Conservation (phyloP, 2,113 vertebrate species). For the Ancistrus triradiatus region DNA sequence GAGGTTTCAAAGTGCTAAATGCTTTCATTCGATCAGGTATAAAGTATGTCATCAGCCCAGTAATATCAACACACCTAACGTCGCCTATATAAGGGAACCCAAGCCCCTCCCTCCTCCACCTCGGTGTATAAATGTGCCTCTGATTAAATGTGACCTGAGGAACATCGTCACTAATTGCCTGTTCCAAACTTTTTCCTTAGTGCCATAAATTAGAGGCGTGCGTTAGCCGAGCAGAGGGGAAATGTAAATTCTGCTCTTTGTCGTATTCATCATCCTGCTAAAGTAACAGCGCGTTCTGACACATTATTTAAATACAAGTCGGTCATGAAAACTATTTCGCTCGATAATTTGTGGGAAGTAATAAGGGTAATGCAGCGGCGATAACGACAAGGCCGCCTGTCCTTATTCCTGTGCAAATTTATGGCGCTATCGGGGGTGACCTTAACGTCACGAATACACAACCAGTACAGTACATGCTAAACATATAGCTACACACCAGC, state of each 20-base stretch:
- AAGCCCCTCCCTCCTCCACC: not conserved
- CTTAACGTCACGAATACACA: conserved; percentile 24
- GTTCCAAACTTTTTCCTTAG: conserved; percentile 32
- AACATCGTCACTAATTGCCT: conserved; percentile 39
- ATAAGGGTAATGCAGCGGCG: conserved; percentile 29
- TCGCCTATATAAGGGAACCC: not conserved
- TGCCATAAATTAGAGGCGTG: conserved; percentile 34
- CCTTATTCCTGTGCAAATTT: conserved; percentile 39
- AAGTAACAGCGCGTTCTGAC: conserved; percentile 30
- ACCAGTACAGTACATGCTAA: not conserved
- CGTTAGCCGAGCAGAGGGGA: conserved; percentile 13
- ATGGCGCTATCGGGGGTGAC: conserved; percentile 24
- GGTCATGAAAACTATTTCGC: conserved; percentile 36
- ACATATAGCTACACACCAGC: not conserved
- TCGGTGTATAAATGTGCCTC: conserved; percentile 12
- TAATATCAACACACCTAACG: not conserved
- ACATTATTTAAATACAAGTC: conserved; percentile 42
- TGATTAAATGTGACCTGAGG: conserved; percentile 41
- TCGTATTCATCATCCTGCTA: conserved; percentile 38
- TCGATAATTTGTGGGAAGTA: conserved; percentile 22
- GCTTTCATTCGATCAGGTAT: no score
- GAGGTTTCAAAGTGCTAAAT: no score
- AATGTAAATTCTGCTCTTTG: conserved; percentile 42
- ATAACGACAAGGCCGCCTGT: conserved; percentile 36
- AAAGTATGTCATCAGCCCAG: no score